Conservation (phyloP, 2,113 vertebrate genomes). For the Varanus komodoensis region DNA sequence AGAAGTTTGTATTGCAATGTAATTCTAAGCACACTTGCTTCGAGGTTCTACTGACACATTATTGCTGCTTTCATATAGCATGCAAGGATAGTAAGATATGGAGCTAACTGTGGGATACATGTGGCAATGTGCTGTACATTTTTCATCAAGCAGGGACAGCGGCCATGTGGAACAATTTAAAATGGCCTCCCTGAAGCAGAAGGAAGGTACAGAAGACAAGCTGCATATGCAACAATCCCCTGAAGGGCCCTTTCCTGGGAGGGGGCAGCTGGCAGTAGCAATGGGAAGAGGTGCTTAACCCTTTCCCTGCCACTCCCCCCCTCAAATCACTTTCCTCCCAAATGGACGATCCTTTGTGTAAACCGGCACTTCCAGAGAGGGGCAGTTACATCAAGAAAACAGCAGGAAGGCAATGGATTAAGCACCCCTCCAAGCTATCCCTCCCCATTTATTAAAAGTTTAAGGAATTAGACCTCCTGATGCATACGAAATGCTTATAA, state of each 20-base stretch:
- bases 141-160: neutral
- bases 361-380: neutral
- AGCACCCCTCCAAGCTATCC: neutral
- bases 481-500: neutral
- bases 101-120: neutral
- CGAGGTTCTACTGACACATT: neutral
- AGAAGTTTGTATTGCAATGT: too few species aligned
- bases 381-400: neutral
- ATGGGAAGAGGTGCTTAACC: neutral
- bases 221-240: neutral
- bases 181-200: neutral
- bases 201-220: neutral
- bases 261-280: neutral
- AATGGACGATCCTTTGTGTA: neutral
- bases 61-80: neutral
- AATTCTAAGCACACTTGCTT: neutral
- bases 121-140: neutral
- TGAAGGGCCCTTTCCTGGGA: neutral
- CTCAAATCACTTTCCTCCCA: neutral
- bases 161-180: neutral
- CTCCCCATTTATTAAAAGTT: neutral
- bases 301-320: neutral
- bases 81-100: neutral
- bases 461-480: neutral
- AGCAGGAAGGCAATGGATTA: neutral